Conservation (phyloP, 1,140 invertebrate genomes). For the Lucilia cuprina region DNA sequence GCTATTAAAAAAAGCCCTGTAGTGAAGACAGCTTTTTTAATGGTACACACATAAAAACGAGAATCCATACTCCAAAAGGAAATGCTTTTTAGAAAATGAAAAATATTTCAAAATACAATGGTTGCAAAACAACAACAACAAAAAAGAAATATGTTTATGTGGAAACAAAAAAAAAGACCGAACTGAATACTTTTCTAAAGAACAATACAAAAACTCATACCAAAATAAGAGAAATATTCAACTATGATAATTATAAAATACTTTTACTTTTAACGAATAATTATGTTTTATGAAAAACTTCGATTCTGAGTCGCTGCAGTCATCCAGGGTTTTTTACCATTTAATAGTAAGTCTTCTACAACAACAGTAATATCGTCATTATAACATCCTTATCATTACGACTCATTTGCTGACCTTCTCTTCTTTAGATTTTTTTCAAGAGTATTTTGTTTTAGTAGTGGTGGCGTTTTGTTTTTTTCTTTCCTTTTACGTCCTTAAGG, state of each 20-base stretch:
- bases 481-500: background rate
- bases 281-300: background rate
- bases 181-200: background rate
- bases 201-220: background rate
- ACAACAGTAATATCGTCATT: background rate
- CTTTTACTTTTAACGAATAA: slow-evolving; percentile 20
- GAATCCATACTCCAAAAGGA: slow-evolving; percentile 7
- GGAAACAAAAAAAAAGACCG: background rate
- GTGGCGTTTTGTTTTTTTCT: background rate
- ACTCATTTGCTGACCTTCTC: slow-evolving; percentile 21
- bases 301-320: background rate
- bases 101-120: background rate
- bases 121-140: background rate
- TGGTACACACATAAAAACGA: background rate
- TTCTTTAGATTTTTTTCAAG: background rate
- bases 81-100: slow-evolving; percentile 18
- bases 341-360: background rate
- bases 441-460: background rate
- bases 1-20: background rate
- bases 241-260: slow-evolving; percentile 25
- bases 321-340: too few species aligned
- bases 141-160: background rate
- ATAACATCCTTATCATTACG: background rate
- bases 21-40: background rate
- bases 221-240: background rate